These are phyloP conservation scores for Nyctibius bracteatus DNA, from an alignment of 2,113 vertebrate species.

Conservation along the genomic window DNA sequence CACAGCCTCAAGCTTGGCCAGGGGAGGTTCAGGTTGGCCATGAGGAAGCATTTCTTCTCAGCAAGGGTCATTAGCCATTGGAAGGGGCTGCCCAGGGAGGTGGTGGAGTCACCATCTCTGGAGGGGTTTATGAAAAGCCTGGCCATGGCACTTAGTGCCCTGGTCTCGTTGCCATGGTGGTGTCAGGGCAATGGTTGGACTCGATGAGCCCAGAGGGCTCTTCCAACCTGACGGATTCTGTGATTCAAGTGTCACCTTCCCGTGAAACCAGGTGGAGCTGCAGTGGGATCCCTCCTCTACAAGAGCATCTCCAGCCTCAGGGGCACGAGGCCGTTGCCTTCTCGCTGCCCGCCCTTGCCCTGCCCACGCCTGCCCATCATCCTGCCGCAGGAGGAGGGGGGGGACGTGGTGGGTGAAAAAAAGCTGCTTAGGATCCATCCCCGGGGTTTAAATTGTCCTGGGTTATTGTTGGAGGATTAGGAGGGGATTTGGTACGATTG, in stretches of 20 bases:
- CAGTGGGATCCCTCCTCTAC: background rate
- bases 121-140: no score
- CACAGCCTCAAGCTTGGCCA: no score
- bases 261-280: background rate
- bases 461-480: conserved; percentile 38
- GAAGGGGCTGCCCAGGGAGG: no score
- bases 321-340: accelerated
- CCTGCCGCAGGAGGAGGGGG: background rate
- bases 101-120: no score
- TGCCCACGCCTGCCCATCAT: background rate
- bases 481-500: conserved; percentile 47
- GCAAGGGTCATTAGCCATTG: no score
- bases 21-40: no score
- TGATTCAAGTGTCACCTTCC: background rate
- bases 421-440: conserved; percentile 55
- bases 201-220: no score
- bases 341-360: background rate
- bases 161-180: no score
- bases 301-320: background rate
- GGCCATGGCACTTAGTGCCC: no score
- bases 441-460: conserved; percentile 42
- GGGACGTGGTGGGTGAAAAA: background rate
- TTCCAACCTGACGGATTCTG: no score
- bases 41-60: no score
- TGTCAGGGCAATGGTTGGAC: no score